phyloP scores from a whole-genome alignment of 1,140 invertebrate species.

The Grapholita molesta region DNA sequence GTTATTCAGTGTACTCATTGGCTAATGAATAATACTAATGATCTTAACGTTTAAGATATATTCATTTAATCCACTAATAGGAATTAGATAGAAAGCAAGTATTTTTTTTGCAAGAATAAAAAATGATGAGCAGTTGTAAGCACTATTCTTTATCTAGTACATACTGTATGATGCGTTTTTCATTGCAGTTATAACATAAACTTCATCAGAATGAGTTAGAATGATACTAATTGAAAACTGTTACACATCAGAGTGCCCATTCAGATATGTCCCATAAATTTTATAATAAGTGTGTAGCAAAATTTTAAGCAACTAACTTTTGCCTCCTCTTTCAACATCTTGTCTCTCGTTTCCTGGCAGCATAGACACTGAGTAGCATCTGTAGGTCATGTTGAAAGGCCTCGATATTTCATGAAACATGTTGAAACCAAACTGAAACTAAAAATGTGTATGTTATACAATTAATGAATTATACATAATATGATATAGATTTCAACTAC shows the following conservation, averaged over 20 bases:
- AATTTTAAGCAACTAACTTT: conserved; percentile 84
- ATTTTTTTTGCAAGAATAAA: too few species aligned
- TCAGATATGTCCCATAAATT: neutral
- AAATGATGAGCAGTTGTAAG: too few species aligned
- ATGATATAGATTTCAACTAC: neutral
- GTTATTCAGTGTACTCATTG: too few species aligned
- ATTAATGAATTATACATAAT: conserved; percentile 13
- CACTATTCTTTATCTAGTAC: neutral
- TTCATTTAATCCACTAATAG: too few species aligned
- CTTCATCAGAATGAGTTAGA: too few species aligned
- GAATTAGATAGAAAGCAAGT: too few species aligned
- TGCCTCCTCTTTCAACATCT: conserved; percentile 98
- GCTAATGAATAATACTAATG: too few species aligned
- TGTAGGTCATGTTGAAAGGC: conserved; percentile 89
- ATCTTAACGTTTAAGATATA: too few species aligned
- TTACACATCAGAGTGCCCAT: neutral
- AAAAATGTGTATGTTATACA: conserved; percentile 47
- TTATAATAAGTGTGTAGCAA: neutral
- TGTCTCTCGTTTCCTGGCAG: conserved; percentile 94
- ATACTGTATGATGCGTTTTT: neutral
- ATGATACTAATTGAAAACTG: neutral
- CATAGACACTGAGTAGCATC: conserved; percentile 98
- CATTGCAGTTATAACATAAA: neutral
- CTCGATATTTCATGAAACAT: conserved; percentile 90
- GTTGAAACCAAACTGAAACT: conserved; percentile 89